Conservation (phyloP, 2,113 vertebrate species). For the Cettia cetti region DNA sequence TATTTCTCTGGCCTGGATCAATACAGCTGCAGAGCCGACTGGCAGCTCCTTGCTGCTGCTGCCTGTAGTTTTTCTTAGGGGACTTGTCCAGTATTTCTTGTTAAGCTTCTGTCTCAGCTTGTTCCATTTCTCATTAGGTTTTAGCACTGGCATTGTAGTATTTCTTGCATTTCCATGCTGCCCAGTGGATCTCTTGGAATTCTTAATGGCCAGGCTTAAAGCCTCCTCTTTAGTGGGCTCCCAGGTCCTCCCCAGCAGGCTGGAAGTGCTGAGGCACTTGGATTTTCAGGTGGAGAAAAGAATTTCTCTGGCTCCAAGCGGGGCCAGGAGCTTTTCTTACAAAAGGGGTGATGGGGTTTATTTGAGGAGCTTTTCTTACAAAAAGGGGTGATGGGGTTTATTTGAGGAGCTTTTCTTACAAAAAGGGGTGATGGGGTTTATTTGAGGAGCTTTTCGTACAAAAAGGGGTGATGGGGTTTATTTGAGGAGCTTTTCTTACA, state of each 20-base stretch:
- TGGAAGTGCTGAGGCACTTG: background rate
- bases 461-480: no score
- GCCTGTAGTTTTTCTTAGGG: conserved; percentile 62
- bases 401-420: no score
- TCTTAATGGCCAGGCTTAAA: conserved; percentile 30
- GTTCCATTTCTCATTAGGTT: conserved; percentile 73
- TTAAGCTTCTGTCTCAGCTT: conserved; percentile 69
- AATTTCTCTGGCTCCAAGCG: background rate
- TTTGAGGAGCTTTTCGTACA: background rate
- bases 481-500: background rate
- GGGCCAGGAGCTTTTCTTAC: background rate
- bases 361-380: no score
- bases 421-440: background rate
- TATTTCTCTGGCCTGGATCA: conserved; percentile 51
- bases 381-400: background rate
- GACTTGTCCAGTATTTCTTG: conserved; percentile 75
- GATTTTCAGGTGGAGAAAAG: background rate
- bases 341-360: background rate
- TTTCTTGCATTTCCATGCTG: conserved; percentile 64
- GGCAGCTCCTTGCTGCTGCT: conserved; percentile 38
- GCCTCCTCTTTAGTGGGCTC: background rate
- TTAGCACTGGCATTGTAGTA: conserved; percentile 58
- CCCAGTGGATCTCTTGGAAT: conserved; percentile 60
- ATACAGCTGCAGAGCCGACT: conserved; percentile 42
- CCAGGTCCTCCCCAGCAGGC: background rate